A percentile compares a stretch with the other conserved stretches of the same genome.
phyloP scores from a whole-genome alignment of 1,140 invertebrate species.

The Chironomus striatipennis region DNA sequence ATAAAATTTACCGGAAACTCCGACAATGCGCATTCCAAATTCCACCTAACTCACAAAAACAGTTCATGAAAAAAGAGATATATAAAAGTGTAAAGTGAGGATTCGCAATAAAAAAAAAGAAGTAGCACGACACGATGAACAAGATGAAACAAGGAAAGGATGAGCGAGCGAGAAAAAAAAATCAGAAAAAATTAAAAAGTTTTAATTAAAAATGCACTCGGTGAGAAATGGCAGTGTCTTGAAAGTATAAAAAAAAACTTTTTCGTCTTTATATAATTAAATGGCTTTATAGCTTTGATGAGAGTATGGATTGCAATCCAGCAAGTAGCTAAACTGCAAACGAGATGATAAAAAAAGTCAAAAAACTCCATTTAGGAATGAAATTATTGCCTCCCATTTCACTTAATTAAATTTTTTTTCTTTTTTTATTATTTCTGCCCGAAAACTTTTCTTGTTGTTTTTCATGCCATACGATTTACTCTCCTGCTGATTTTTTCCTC shows the following conservation, averaged over 20 bases:
- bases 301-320: background rate
- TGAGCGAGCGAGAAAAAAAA: background rate
- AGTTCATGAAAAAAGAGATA: background rate
- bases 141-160: background rate
- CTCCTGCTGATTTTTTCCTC: too few relatives aligned
- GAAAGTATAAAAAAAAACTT: background rate
- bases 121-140: too few relatives aligned
- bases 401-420: constrained; percentile 15
- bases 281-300: constrained; percentile 13
- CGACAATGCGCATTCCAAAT: too few relatives aligned
- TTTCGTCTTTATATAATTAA: constrained; percentile 4
- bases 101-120: too few relatives aligned
- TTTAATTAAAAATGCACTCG: constrained; percentile 14
- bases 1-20: too few relatives aligned
- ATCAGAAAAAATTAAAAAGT: constrained; percentile 3
- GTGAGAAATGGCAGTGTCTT: background rate
- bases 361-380: background rate
- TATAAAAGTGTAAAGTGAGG: background rate
- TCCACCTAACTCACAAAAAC: too few relatives aligned
- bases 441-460: too few relatives aligned
- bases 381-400: constrained; percentile 12
- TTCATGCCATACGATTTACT: too few relatives aligned
- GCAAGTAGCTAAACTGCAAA: background rate
- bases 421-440: too few relatives aligned
- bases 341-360: background rate